Conservation (phyloP, 2,797 vertebrate species). For the Taeniopygia guttata region DNA sequence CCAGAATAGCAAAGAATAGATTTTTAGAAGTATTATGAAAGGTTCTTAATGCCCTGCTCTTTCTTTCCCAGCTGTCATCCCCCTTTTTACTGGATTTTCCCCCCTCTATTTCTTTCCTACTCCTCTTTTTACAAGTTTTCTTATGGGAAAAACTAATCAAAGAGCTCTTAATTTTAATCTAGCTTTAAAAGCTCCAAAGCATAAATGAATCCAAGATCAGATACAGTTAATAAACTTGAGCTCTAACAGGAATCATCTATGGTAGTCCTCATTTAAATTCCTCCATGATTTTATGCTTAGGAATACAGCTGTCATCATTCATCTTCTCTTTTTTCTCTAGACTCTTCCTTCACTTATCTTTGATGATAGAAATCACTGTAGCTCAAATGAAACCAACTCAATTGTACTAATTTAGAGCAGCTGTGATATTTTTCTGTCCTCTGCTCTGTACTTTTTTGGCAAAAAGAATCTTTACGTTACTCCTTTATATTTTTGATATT, state of each 20-base stretch:
- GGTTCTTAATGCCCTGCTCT: background rate
- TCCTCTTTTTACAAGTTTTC: background rate
- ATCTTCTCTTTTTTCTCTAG: constrained; percentile 30
- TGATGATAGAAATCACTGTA: background rate
- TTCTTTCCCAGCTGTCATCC: background rate
- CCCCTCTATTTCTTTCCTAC: background rate
- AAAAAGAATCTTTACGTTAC: background rate
- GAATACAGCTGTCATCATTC: background rate
- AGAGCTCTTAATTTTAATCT: background rate
- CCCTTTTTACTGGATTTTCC: background rate
- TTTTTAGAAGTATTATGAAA: constrained; percentile 1
- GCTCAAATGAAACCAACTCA: background rate
- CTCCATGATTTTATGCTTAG: background rate
- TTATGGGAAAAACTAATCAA: background rate
- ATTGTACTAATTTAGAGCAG: background rate
- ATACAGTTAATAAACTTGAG: constrained; percentile 1
- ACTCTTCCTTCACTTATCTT: constrained; percentile 1
- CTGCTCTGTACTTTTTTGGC: background rate
- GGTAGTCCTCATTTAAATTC: background rate
- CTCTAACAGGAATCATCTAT: background rate
- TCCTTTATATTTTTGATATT: background rate
- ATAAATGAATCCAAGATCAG: background rate
- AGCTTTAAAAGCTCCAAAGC: background rate
- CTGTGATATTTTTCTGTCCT: background rate
- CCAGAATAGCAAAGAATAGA: background rate